These are phyloP conservation scores for Caenorhabditis sp. DNA, from an alignment of 2,888 invertebrate species.

Conservation along the genomic window DNA sequence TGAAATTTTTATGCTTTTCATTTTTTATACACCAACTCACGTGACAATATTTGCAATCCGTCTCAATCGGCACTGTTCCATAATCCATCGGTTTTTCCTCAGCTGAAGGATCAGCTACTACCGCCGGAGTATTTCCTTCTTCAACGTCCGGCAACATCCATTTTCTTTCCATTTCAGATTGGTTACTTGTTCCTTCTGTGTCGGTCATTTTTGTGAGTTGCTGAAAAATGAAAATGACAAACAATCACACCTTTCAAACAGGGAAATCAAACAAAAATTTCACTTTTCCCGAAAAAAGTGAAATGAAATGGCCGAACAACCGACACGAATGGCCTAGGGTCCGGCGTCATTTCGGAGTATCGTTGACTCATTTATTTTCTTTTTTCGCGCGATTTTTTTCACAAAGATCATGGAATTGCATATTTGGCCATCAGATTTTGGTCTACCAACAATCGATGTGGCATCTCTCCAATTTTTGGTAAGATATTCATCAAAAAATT, in stretches of 20 bases:
- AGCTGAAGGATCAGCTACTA: too few species aligned
- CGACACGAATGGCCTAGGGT: neutral
- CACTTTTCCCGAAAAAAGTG: neutral
- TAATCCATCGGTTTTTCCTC: too few species aligned
- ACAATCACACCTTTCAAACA: neutral
- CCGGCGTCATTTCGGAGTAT: constrained; percentile 1
- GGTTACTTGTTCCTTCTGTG: neutral
- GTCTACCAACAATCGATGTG: constrained; percentile 84
- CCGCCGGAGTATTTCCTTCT: neutral
- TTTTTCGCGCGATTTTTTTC: neutral
- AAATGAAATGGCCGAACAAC: neutral
- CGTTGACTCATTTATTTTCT: neutral
- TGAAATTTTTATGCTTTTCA: too few species aligned
- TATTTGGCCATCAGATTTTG: constrained; percentile 88
- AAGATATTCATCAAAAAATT: constrained; percentile 36
- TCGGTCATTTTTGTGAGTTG: too few species aligned
- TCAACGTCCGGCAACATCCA: too few species aligned
- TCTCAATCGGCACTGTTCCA: constrained; percentile 63
- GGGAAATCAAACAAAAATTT: neutral
- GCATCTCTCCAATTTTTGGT: constrained; percentile 85
- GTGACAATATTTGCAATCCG: constrained; percentile 67
- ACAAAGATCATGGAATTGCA: constrained; percentile 75
- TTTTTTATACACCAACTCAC: constrained; percentile 48
- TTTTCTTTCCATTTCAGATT: too few species aligned
- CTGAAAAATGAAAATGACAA: too few species aligned